Base-by-base conservation (phyloP, 2,888 invertebrate species). In the Epinotia nisella region DNA sequence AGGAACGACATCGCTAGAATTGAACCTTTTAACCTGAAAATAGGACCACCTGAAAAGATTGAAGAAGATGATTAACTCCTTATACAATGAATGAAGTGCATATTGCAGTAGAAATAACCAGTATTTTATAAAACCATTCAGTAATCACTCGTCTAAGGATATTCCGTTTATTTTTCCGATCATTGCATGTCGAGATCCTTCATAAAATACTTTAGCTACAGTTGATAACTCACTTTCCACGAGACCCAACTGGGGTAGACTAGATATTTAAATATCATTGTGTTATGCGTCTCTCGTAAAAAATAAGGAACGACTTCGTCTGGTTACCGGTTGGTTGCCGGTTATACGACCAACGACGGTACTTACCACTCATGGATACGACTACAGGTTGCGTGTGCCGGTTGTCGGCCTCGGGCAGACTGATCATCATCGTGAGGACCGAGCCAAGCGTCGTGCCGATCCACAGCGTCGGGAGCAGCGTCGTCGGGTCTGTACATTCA, bases 401-500 rank as follows among this genome's bases (percentile, higher is more conserved):
- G 79, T 95, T 95, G 88, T 98, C 98, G 69, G 96, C 94, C 83
- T 97, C 96, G 75, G 97, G 96, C 80, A 97, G 96, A 87, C 95
- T 96, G 86, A 99, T 96, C 90, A 97, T 96, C 91, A 99, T 96
- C 77, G 98, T 98, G 84, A 99, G 95, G 87, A 99, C 98, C 74
- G 99, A 98, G 82, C 99, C 99, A 83, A 98, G 95, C 90, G 98
- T 98, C 80, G 99, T 99, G 83, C 99, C 99, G 83, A 99, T 96
- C 99, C 99, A 99, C 78, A 99, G 94, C 81, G 98, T 98, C 79
- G 99, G 98, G 83, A 95, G 92, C 86, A 97, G 94, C 82, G 96
- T 95, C 88, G 96, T 95, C 81, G 97, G 96, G 94, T 99, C 99
- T 98, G 89, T 29, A 39, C 39, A 41, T 19, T 55, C 35, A 41